phyloP scores from a whole-genome alignment of 2,888 invertebrate species.

The Linyphia triangularis region DNA sequence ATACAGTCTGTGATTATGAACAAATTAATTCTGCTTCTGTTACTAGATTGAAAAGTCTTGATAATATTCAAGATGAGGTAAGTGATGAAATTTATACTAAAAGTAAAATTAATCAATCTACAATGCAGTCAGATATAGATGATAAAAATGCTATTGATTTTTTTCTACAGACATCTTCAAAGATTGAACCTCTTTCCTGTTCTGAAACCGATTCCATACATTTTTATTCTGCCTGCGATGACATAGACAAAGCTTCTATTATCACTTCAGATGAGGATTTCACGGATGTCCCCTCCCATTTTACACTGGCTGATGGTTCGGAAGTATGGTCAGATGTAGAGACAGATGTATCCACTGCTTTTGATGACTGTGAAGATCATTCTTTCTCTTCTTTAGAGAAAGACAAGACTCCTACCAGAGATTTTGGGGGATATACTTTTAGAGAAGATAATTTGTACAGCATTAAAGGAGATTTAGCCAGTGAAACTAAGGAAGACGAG shows the following conservation, averaged over 20 bases:
- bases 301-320: constrained; percentile 49
- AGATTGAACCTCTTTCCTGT: neutral
- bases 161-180: neutral
- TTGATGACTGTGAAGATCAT: constrained; percentile 15
- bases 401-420: constrained; percentile 61
- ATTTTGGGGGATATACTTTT: neutral
- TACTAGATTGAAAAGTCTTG: neutral
- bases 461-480: neutral
- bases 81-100: neutral
- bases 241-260: constrained; percentile 22
- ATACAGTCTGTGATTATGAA: neutral
- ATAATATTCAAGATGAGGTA: neutral
- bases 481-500: neutral
- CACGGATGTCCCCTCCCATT: constrained; percentile 63
- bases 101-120: neutral
- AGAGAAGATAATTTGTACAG: neutral
- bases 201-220: constrained; percentile 33
- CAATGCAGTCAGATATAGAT: neutral
- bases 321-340: constrained; percentile 66
- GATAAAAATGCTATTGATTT: neutral
- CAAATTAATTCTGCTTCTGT: neutral
- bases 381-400: neutral
- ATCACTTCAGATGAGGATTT: constrained; percentile 68
- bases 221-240: constrained; percentile 13
- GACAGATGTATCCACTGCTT: constrained; percentile 40